phyloP scores from a whole-genome alignment of 2,113 vertebrate genomes.

The Gasterosteus aculeatus region DNA sequence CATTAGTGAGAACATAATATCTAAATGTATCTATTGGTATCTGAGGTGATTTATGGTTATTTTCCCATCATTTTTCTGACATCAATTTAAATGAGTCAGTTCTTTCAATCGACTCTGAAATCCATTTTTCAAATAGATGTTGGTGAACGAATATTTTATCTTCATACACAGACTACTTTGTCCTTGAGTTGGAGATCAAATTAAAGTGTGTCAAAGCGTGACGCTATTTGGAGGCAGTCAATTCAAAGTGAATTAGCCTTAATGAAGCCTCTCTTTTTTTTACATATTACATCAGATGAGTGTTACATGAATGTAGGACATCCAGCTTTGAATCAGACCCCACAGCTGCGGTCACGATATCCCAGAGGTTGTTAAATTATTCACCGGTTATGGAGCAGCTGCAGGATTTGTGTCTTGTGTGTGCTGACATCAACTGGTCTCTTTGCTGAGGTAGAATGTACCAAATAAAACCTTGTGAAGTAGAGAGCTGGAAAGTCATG shows the following conservation, averaged over 20 bases:
- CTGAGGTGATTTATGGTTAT: background rate
- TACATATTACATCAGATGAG: background rate
- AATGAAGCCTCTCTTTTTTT: background rate
- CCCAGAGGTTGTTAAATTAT: constrained; percentile 13
- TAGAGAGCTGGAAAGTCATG: background rate
- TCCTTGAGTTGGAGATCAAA: background rate
- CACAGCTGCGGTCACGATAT: background rate
- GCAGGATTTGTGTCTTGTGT: constrained; percentile 2
- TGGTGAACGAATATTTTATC: background rate
- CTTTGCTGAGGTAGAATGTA: constrained; percentile 6
- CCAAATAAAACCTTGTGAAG: constrained; percentile 1
- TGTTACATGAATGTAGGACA: constrained; percentile 20
- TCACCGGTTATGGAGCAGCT: constrained; percentile 9
- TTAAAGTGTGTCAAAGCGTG: background rate
- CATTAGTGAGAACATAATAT: background rate
- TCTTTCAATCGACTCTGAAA: background rate
- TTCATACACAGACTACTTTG: background rate
- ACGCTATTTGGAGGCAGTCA: background rate
- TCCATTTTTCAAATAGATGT: background rate
- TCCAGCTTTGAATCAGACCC: constrained; percentile 13
- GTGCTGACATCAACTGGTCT: constrained; percentile 14
- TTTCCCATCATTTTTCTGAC: background rate
- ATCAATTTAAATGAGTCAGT: background rate
- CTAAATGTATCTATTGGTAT: background rate
- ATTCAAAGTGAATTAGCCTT: background rate